These are phyloP conservation scores for Chionoecetes opilio DNA, from an alignment of 1,140 invertebrate genomes.

Conservation along the genomic window DNA sequence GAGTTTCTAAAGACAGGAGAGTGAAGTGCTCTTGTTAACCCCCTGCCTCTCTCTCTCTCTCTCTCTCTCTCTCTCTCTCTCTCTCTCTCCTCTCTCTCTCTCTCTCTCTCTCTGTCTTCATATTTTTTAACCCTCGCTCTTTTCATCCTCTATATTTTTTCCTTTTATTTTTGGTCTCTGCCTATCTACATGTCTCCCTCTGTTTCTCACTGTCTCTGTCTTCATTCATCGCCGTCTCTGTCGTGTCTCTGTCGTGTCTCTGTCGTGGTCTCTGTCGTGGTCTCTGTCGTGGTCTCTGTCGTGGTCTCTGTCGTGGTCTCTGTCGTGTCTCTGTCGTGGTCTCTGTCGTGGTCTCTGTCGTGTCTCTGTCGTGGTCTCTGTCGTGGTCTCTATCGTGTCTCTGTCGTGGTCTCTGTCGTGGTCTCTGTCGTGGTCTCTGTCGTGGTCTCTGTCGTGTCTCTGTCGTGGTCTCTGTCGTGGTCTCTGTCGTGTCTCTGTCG, in stretches of 20 bases:
- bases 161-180: not conserved
- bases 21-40: constrained; percentile 27
- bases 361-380: not conserved
- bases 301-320: no score
- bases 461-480: not conserved
- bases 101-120: not conserved
- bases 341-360: not conserved
- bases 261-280: no score
- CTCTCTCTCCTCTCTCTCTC: no score
- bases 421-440: not conserved
- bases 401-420: no score
- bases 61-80: not conserved
- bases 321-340: no score
- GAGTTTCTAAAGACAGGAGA: constrained; percentile 29
- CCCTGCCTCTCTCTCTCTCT: not conserved
- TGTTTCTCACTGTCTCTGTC: not conserved
- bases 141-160: not conserved
- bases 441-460: not conserved
- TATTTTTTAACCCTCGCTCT: not conserved
- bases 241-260: no score
- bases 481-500: not conserved
- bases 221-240: no score
- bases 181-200: not conserved
- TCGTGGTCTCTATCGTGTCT: not conserved
- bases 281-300: no score